Evolutionary conservation across 2,797 vertebrate genomes (phyloP).

Genomic region (Cynopterus sphinx): DNA sequence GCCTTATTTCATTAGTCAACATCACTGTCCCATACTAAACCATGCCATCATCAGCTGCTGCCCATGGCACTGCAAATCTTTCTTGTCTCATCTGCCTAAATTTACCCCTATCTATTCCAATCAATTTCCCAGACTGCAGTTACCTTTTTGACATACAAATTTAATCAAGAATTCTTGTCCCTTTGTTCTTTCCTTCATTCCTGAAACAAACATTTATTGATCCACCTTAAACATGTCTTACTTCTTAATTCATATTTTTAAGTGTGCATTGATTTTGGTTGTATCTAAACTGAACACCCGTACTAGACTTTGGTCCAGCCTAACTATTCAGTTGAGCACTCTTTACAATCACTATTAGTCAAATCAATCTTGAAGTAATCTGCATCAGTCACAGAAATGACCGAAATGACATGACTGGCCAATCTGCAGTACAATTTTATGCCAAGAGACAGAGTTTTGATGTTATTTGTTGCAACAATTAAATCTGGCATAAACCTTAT

Average conservation of each 20-base stretch:
- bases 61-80: not conserved
- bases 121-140: not conserved
- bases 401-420: not conserved
- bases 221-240: not conserved
- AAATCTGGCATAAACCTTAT: constrained; percentile 9
- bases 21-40: not conserved
- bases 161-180: not conserved
- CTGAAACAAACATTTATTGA: not conserved
- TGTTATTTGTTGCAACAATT: not conserved
- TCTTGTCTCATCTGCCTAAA: fast-evolving
- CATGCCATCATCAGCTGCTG: not conserved
- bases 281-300: not conserved
- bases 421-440: not conserved
- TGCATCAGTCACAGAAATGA: no score
- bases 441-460: not conserved
- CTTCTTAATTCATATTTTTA: not conserved
- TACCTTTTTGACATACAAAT: not conserved
- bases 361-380: not conserved
- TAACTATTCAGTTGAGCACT: not conserved
- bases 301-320: not conserved
- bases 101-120: not conserved
- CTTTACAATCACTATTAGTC: not conserved
- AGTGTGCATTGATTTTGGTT: not conserved
- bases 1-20: not conserved
- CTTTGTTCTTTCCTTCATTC: not conserved